phyloP scores from a whole-genome alignment of 2,888 invertebrate genomes.

The Chrysolina haemoptera region DNA sequence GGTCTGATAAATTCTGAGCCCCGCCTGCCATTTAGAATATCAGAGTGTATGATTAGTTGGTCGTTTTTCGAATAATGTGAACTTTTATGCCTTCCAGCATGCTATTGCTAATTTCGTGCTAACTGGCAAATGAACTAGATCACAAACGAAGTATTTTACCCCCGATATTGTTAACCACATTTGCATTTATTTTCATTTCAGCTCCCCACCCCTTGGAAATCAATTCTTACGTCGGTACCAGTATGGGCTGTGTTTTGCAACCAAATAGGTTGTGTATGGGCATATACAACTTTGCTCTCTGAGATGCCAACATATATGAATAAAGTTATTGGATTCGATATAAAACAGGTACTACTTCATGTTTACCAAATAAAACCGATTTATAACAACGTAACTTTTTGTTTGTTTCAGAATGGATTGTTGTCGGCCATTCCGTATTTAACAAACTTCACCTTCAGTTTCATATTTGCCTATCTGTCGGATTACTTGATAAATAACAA shows the following conservation, averaged over 20 bases:
- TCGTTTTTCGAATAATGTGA: too few relatives aligned
- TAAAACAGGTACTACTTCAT: constrained; percentile 14
- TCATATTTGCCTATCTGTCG: constrained; percentile 11
- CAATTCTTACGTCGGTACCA: constrained; percentile 13
- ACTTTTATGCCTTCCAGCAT: too few relatives aligned
- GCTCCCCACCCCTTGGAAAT: constrained; percentile 25
- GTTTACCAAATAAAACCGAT: not conserved
- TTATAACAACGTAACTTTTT: not conserved
- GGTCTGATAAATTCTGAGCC: too few relatives aligned
- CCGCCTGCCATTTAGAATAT: too few relatives aligned
- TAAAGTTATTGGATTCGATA: constrained; percentile 27
- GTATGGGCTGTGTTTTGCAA: constrained; percentile 24
- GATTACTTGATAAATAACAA: constrained; percentile 30
- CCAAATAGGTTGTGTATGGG: not conserved
- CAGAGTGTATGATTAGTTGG: too few relatives aligned
- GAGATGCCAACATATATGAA: constrained; percentile 32
- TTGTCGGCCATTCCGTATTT: constrained; percentile 25
- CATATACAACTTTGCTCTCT: not conserved
- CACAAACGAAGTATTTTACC: too few relatives aligned
- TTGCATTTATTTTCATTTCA: not conserved
- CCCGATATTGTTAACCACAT: too few relatives aligned
- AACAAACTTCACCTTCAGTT: not conserved
- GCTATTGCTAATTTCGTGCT: too few relatives aligned
- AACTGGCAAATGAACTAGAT: too few relatives aligned
- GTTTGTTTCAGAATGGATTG: constrained; percentile 32